Evolutionary conservation across 2,888 invertebrate species (phyloP).

Genomic region (Drosophila helvetica): DNA sequence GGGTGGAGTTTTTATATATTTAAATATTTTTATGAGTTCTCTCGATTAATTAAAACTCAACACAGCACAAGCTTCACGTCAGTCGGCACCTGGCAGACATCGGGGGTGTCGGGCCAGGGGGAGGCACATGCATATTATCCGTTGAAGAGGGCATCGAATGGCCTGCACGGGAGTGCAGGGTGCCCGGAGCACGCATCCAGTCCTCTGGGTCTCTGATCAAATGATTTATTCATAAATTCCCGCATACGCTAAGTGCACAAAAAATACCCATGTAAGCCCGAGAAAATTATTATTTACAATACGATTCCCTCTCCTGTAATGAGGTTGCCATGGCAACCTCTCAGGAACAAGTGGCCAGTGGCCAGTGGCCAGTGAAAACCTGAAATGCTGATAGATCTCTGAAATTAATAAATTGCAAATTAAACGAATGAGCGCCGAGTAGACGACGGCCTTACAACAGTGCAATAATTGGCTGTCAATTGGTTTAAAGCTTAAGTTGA

Average conservation of each 20-base stretch:
- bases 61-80: conserved; percentile 42
- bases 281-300: conserved; percentile 51
- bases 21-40: conserved; percentile 59
- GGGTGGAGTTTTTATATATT: conserved; percentile 23
- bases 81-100: conserved; percentile 32
- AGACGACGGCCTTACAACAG: conserved; percentile 21
- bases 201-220: conserved; percentile 29
- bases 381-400: conserved; percentile 32
- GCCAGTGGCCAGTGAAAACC: conserved; percentile 8
- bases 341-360: conserved; percentile 1
- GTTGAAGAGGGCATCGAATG: conserved; percentile 26
- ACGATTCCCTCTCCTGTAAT: conserved; percentile 35
- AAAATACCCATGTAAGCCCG: conserved; percentile 37
- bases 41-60: conserved; percentile 72
- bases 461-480: conserved; percentile 30
- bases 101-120: conserved; percentile 6
- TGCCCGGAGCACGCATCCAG: neutral
- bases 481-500: conserved; percentile 12
- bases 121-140: conserved; percentile 49
- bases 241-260: conserved; percentile 43
- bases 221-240: conserved; percentile 67
- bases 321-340: conserved; percentile 49
- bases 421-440: conserved; percentile 28
- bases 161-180: neutral
- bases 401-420: conserved; percentile 56